Evolutionary conservation across 1,140 invertebrate species (phyloP), one percentile per base, ranked within the genome.

Genomic region (Formica exsecta): DNA sequence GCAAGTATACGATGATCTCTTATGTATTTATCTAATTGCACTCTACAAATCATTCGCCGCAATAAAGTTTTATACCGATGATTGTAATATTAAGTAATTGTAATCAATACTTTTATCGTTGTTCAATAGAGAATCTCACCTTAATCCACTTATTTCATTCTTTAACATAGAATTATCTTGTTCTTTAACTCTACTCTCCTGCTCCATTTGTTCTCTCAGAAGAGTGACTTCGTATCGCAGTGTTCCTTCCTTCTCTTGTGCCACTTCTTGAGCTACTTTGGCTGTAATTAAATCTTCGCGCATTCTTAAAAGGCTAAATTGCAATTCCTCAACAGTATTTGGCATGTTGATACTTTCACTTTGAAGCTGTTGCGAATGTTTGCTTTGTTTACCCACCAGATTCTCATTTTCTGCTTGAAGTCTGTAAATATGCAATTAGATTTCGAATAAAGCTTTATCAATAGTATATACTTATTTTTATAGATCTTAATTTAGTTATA

Each of bases 291-390:
- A 96, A 92, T 99, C 98, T 94, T 99, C 98, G 36, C 98, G 96
- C 86, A 97, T 96, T 87, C 97, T 97, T 74, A 99, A 95, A 54
- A 98, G 95, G 84, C 98, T 95, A 91, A 99, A 97, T 90, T 99
- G 98, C 84, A 99, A 96, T 90, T 99, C 98, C 96, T 98, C 97
- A 19, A 99, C 97, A 88, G 96, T 98, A 93, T 98, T 97, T 3
- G 99, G 99, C 85, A 99, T 96, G 94, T 99, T 97, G 62, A 99
- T 99, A 74, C 97, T 96, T 95, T 99, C 98, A 94, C 98, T 98
- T 93, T 99, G 98, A 86, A 99, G 96, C 88, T 98, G 97, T 73
- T 97, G 96, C 0, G 98, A 98, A 92, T 97, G 97, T 89, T 97
- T 97, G 65, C 97, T 97, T 95, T 98, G 98, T 94, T 98, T 98